Conservation (phyloP, 2,888 invertebrate genomes). For the Drosophila hamatofila region DNA sequence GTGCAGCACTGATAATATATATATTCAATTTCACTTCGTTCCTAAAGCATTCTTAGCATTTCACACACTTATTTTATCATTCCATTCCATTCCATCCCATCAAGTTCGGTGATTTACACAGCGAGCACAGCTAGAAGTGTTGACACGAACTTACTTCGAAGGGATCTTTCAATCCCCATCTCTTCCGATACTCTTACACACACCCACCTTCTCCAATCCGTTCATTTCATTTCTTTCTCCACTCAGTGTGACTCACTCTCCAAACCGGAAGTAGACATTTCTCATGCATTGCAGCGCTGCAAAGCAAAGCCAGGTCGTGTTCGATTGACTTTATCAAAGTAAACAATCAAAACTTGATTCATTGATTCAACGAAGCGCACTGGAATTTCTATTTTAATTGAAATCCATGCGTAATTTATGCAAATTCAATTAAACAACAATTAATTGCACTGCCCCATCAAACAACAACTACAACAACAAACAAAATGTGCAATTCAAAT, state of each 20-base stretch:
- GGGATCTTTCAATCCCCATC: no score
- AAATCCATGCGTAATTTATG: slow-evolving; percentile 64
- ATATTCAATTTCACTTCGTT: no score
- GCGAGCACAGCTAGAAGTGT: no score
- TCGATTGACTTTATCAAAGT: slow-evolving; percentile 27
- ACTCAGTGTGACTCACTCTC: slow-evolving; percentile 8
- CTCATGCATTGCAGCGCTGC: background rate
- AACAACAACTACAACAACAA: slow-evolving; percentile 4
- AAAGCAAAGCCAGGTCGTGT: slow-evolving; percentile 1
- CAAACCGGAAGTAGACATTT: slow-evolving; percentile 31
- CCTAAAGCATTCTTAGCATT: no score
- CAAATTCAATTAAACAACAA: slow-evolving; percentile 68
- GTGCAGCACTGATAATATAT: no score
- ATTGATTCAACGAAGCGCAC: slow-evolving; percentile 39
- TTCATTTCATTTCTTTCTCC: background rate
- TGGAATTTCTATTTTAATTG: slow-evolving; percentile 60
- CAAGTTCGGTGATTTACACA: no score
- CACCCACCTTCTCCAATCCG: background rate
- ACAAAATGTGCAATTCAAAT: slow-evolving; percentile 1
- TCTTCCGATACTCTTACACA: no score
- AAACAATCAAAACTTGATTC: slow-evolving; percentile 35
- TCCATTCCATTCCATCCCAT: no score
- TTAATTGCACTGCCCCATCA: slow-evolving; percentile 46
- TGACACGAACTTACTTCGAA: no score
- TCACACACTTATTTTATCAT: no score